Evolutionary conservation across 2,797 vertebrate genomes (phyloP).

Genomic region (Sternarchorhynchus goeldii): DNA sequence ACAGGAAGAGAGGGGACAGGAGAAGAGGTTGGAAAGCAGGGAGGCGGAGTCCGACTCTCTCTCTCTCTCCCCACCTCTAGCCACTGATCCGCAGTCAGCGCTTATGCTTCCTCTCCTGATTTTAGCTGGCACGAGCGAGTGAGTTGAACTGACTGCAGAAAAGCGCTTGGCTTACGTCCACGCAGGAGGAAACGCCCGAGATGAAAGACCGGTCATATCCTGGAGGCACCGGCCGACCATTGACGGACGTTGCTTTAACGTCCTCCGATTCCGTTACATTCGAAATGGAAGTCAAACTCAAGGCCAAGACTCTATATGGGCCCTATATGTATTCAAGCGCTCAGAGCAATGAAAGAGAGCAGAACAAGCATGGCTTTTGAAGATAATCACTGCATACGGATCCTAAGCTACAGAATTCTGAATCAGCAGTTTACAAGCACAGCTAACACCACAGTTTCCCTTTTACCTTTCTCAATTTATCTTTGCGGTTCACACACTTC

Average conservation of each 20-base stretch:
- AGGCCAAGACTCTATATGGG: not conserved
- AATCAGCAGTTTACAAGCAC: not conserved
- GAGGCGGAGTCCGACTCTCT: constrained; percentile 46
- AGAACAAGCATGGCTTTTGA: too few relatives aligned
- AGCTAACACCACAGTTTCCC: not conserved
- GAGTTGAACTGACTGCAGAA: constrained; percentile 29
- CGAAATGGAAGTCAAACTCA: not conserved
- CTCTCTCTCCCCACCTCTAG: constrained; percentile 27
- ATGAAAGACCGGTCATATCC: not conserved
- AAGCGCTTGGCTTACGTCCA: constrained; percentile 12
- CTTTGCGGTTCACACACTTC: too few relatives aligned
- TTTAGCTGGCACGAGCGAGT: not conserved
- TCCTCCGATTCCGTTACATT: constrained; percentile 1
- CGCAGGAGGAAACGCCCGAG: constrained; percentile 21
- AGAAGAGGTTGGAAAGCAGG: constrained; percentile 30
- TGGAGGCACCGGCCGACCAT: not conserved
- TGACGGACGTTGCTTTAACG: not conserved
- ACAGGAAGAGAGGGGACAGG: constrained; percentile 52
- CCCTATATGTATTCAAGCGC: not conserved
- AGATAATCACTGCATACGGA: too few relatives aligned
- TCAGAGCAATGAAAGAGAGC: too few relatives aligned
- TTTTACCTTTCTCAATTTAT: not conserved
- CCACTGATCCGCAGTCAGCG: constrained; percentile 33
- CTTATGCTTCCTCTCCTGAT: not conserved
- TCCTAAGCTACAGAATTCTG: too few relatives aligned